Evolutionary conservation across 2,888 invertebrate species (phyloP), one percentile per base, ranked within the genome.

Genomic region (Dasysyrphus albostriatus): DNA sequence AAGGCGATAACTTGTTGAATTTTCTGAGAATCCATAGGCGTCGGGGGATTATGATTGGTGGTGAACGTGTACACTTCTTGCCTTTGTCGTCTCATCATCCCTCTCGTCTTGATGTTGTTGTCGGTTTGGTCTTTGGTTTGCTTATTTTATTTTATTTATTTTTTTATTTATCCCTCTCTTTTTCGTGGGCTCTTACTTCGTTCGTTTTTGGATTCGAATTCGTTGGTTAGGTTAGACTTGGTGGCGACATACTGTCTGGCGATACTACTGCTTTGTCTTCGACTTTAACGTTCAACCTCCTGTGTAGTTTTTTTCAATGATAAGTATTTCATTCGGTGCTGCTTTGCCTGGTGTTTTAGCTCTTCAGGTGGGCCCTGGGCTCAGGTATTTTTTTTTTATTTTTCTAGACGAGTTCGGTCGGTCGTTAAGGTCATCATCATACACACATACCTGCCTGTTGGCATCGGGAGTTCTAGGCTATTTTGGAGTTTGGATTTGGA

Each of bases 11-110:
- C 88, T 88, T 88, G 88, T 88, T 88, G 88, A 88, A 82, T 88
- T 88, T 88, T 88, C 88, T 83, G 78, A 83, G 88, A 88, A 88
- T 87, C 88, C 87, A 88, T 87, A 88, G 88, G 88, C 88, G 88
- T 88, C 87, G 83, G 85, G 83, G 88, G 88, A 82, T 88, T 83
- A 84, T 84, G 82, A 83, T 83, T 81, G 83, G 83, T 88, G 88
- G 83, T 67, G 70, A 88, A 84, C 85, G 85, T 87, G 85, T 87
- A 82, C 49, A 67, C 74, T 78, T 74, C 82, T 75, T 70, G 58
- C 69, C 47, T 67, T 32, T 61, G 47, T 39, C 47, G 63, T 44
- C 56, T 56, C 39, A 19, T 34, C 67, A 34, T 80, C 44, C 61
- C 49, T 44, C 16, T 49, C 19, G 24, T 4, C 24, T 54, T 19